A percentile compares a stretch with the other conserved stretches of the same genome.
Conservation (phyloP, 2,113 vertebrate species). For the Myodes glareolus region DNA sequence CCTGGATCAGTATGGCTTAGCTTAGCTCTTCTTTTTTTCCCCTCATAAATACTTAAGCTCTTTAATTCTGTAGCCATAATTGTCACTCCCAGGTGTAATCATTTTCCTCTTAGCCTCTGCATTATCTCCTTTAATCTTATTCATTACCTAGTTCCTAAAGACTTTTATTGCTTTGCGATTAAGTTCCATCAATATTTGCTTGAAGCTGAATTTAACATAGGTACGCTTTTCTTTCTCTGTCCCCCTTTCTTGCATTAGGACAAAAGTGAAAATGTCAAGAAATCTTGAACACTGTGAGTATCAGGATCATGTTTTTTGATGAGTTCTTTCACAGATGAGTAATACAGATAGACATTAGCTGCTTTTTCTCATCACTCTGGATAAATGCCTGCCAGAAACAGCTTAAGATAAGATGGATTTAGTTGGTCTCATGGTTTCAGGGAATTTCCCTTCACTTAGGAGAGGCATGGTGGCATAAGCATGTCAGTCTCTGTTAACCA, state of each 20-base stretch:
- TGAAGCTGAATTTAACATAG: background rate
- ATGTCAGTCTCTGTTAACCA: background rate
- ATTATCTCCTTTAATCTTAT: constrained; percentile 38
- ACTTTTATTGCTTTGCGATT: background rate
- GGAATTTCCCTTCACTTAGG: no score
- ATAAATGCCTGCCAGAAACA: background rate
- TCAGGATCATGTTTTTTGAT: background rate
- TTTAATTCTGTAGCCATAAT: constrained; percentile 47
- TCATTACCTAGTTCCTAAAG: background rate
- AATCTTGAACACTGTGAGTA: background rate
- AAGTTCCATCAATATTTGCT: background rate
- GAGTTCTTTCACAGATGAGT: background rate
- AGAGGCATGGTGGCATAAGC: background rate
- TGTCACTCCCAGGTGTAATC: constrained; percentile 1
- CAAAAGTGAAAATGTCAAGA: background rate
- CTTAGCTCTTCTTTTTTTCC: background rate
- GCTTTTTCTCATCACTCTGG: background rate
- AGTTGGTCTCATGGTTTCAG: background rate
- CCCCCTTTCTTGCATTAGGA: background rate
- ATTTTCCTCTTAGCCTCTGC: background rate
- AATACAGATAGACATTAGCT: background rate
- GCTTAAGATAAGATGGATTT: background rate
- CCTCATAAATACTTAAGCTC: background rate
- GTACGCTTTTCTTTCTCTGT: background rate
- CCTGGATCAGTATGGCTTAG: background rate